These are phyloP conservation scores for Enoplolaimus lenunculus DNA, from an alignment of 2,888 invertebrate genomes.

Conservation along the genomic window DNA sequence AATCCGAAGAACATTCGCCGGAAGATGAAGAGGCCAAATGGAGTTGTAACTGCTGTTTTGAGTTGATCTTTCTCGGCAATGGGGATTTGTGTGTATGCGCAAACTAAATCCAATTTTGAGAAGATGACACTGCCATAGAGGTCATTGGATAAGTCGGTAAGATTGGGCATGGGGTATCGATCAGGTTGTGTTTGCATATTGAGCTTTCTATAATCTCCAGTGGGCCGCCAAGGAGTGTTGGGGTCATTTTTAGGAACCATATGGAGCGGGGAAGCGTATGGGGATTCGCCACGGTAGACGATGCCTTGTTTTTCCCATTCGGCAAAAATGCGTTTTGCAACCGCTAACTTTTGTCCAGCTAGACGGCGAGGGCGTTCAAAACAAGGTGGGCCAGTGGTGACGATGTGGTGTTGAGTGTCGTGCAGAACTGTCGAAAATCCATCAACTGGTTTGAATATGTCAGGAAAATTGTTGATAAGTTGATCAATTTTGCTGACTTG, in stretches of 20 bases:
- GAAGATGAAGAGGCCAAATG: conserved; percentile 28
- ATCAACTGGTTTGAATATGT: no score
- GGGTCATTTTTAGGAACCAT: no score
- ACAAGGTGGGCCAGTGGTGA: no score
- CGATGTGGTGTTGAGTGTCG: no score
- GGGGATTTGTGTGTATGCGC: conserved; percentile 26
- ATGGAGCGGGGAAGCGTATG: neutral
- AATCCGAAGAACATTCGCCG: conserved; percentile 31
- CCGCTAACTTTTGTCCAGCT: neutral
- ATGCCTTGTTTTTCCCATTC: neutral
- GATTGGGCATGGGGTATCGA: neutral
- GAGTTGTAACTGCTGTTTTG: conserved; percentile 28
- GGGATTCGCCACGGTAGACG: neutral
- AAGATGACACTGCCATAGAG: conserved; percentile 18
- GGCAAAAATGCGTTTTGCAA: neutral
- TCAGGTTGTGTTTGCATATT: neutral
- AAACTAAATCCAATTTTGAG: conserved; percentile 24
- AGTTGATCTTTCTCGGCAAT: conserved; percentile 23
- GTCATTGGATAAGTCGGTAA: neutral
- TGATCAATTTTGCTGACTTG: no score
- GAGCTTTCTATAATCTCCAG: no score
- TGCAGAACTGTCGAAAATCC: no score
- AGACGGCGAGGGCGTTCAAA: neutral
- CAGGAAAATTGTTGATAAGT: no score
- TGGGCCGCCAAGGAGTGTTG: no score